Evolutionary conservation across 2,888 invertebrate species (phyloP).

Genomic region (Cyclophora albipunctata): DNA sequence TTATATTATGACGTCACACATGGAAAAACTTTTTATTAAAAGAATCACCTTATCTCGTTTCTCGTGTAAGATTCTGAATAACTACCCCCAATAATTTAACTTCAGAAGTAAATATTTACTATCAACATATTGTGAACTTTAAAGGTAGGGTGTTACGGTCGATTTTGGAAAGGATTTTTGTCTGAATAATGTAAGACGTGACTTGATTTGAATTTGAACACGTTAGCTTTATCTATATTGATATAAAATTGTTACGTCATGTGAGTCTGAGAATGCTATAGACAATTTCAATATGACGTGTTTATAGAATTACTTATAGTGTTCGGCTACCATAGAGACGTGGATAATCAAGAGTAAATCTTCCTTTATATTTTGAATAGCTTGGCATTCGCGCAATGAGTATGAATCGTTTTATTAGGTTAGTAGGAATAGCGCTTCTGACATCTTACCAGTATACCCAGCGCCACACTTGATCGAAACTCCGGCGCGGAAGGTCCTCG

Average conservation of each 20-base stretch:
- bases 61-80: constrained; percentile 28
- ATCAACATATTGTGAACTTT: not conserved
- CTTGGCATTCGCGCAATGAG: too few relatives aligned
- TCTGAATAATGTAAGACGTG: not conserved
- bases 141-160: not conserved
- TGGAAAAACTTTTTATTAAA: not conserved
- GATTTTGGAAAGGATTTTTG: not conserved
- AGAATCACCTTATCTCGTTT: not conserved
- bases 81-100: constrained; percentile 30
- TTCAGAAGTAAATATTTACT: constrained; percentile 19
- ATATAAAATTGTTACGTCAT: not conserved
- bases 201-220: not conserved
- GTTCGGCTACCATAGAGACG: too few relatives aligned
- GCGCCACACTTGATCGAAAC: too few relatives aligned
- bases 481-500: too few relatives aligned
- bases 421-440: too few relatives aligned
- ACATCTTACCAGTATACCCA: too few relatives aligned
- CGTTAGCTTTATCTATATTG: not conserved
- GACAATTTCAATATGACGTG: too few relatives aligned
- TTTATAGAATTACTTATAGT: too few relatives aligned
- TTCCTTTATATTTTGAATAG: too few relatives aligned
- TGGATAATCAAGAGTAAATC: too few relatives aligned
- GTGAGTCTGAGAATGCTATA: not conserved
- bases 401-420: too few relatives aligned
- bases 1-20: not conserved